Evolutionary conservation across 2,113 vertebrate species (phyloP), one percentile per base, ranked within the genome.

Genomic region (Pampusana beccarii): DNA sequence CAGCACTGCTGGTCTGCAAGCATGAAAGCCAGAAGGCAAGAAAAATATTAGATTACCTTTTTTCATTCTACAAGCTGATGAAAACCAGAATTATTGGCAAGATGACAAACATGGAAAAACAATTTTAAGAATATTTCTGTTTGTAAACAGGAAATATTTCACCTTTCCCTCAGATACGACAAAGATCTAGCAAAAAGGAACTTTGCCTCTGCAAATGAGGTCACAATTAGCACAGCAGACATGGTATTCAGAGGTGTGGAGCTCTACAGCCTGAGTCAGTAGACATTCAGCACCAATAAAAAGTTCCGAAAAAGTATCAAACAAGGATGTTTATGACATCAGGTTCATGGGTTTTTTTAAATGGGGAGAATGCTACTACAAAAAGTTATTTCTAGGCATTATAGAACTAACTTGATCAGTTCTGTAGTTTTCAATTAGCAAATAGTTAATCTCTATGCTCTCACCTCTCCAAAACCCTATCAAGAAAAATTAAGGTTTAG

Each of bases 401-500:
- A 54, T 21, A 10, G 10, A 73, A 65, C 14, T 46, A 53, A 60
- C 19, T 42, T n/a, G 7, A 60, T 67, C 40, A 11, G 28, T 54
- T 86, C 44, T 69, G 26, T 8, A 62, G 25, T 36, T 64, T 10
- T 46, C 8, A 7, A 31, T 57, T 44, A 91, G 80, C 60, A 94
- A 54, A 69, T 2, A 70, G 3, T 13, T 54, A 42, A 44, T 3
- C 4, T n/a, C 10, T n/a, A 5, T 50, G 31, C 5, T 84, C 11
- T 40, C 78, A 15, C 6, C 2, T 4, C 14, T n/a, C 4, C 8
- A 33, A 9, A 44, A 7, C 1, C 1, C 17, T 62, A 13, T 11
- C 29, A 73, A 25, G 42, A 66, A 31, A 91, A 79, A 57, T 14
- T 24, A 81, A 34, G 9, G 5, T 65, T 79, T 70, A 64, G 31